Base-by-base conservation (phyloP, 2,888 invertebrate genomes). In the Sphinx pinastri region DNA sequence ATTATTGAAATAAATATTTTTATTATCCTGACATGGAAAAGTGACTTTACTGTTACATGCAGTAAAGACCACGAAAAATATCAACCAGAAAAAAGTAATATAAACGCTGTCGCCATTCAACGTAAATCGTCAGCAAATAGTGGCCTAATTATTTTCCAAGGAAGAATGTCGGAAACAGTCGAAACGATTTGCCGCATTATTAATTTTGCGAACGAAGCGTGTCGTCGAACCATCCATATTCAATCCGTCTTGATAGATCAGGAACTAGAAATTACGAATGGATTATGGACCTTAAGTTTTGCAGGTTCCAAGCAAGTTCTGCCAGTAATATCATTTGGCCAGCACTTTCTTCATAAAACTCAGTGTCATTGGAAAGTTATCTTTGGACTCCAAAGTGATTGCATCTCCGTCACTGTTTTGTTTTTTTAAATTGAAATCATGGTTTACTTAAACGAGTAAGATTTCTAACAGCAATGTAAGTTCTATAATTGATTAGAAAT, bases 341-440 rank as follows among this genome's bases (percentile, higher is more conserved):
- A 58, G 4, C 63, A 63, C 63, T 63, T 63, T 63, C 63, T 19
- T 63, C 63, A 25, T 16, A 63, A 63, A 63, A 49, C 13, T 63
- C 63, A 19, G 55, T 49, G 63, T 63, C 63, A 63, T 63, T 63
- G 63, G 63, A 63, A 63, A 63, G 63, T 63, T 63, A 11, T 0
- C 19, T 13, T 7, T 6, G 19, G 19, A 63, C 47, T 19, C 55
- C 55, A 47, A 49, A 16, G 19, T 47, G 45, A 16, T 12, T 47
- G 49, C 63, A 19, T 16, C 11, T 38, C 49, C 19, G 47, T 11
- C 11, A 47, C 38, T 45, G 38, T 13, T 58, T 58, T 12, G 1
- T 3, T 14, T 38, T 58, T 38, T 25, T 49, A 13, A 13, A 49
- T 13, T 7, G 4, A 16, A n/a, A 16, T 49, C 49, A 63, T 7